Base-by-base conservation (phyloP, 2,888 invertebrate genomes). In the Antitype chi region DNA sequence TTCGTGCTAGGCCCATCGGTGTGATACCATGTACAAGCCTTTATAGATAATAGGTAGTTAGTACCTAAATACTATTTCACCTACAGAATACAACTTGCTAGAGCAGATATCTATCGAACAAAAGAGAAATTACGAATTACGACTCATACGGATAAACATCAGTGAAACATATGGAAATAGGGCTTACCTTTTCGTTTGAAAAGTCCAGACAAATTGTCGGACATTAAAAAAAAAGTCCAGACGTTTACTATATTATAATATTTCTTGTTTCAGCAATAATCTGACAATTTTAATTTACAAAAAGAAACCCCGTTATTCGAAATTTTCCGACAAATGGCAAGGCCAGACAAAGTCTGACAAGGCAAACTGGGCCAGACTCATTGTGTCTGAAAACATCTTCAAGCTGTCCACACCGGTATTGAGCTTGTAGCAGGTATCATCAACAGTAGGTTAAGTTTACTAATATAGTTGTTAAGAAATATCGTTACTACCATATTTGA, bases 91-190 rank as follows among this genome's bases (percentile, higher is more conserved):
- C 25, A 70, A 70, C 13, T 20, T 38, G 9, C 4, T 20, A 67
- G 7, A 20, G 6, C 7, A 25, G 5, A 75, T 49, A 74, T 62
- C 52, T 53, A 53, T 62, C n/a, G 5, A 47, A 53, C 17, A 13
- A 25, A 11, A 32, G 15, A 23, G 11, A 78, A n/a, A 49, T 57
- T 60, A 67, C 57, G 76, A 66, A 52, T 76, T 38, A 20, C 28
- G 11, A 38, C 25, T 52, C 1, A 17, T 32, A 9, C 15, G 1
- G 20, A 23, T 23, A 74, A 7, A 52, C 23, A 17, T 23, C 52
- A 72, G 17, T 23, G 20, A 20, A 70, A 5, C 17, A 20, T 49
- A 38, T 20, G 25, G 25, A 17, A 57, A 28, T 28, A 17, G 3
- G 25, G 59, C 38, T 28, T 57, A 28, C 25, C 0, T 2, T 57